These are phyloP conservation scores for Cyclina sinensis DNA, from an alignment of 1,140 invertebrate genomes.

Conservation along the genomic window DNA sequence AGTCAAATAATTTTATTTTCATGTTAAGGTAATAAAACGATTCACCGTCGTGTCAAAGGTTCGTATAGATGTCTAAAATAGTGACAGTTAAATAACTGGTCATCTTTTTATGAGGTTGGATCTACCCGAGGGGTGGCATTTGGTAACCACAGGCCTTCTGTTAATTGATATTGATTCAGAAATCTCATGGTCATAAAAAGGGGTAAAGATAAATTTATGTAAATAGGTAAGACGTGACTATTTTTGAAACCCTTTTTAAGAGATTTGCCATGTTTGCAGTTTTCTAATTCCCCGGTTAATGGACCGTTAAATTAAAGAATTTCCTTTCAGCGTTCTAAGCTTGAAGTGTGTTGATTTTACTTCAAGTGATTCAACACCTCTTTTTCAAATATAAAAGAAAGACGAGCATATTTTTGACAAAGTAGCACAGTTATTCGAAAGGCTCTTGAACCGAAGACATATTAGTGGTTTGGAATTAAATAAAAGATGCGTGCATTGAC, in stretches of 20 bases:
- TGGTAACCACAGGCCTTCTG: slow-evolving; percentile 14
- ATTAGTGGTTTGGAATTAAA: too few relatives aligned
- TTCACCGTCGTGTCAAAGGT: not conserved
- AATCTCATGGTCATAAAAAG: slow-evolving; percentile 6
- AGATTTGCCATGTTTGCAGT: not conserved
- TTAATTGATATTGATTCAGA: not conserved
- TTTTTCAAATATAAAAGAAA: too few relatives aligned
- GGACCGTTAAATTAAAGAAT: not conserved
- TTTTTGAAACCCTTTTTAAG: not conserved
- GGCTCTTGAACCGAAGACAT: too few relatives aligned
- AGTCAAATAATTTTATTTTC: slow-evolving; percentile 26
- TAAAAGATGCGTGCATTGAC: too few relatives aligned
- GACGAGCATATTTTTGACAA: too few relatives aligned
- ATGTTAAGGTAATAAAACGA: not conserved
- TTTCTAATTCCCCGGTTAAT: not conserved
- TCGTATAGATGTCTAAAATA: not conserved
- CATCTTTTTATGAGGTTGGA: slow-evolving; percentile 8
- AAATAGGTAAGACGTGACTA: slow-evolving; percentile 2
- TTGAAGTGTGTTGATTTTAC: too few relatives aligned
- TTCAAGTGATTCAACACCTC: too few relatives aligned
- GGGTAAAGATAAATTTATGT: not conserved
- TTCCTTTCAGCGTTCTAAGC: not conserved
- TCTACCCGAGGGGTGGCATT: not conserved
- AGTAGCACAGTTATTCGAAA: too few relatives aligned
- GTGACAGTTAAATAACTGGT: slow-evolving; percentile 9